Evolutionary conservation across 2,888 invertebrate species (phyloP), one percentile per base, ranked within the genome.

Genomic region (Perizoma flavofasciatum): DNA sequence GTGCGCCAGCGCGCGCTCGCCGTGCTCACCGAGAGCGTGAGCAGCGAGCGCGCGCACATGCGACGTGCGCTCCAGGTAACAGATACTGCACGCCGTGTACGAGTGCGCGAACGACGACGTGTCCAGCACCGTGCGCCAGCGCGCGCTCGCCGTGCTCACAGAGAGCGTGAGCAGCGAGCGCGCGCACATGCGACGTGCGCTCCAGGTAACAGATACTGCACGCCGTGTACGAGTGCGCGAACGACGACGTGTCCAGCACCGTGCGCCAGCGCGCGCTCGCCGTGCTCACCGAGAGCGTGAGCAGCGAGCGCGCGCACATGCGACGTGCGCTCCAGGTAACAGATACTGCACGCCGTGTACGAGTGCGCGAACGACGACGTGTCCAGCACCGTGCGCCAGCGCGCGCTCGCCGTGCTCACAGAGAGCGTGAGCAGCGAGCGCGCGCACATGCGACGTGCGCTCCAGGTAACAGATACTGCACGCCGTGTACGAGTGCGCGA

Each of bases 1-100:
- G 92, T 96, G 44, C 89, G 95, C 48, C 92, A 94, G 48, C 93
- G 94, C 74, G 95, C 95, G 4, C 89, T 95, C 65, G 76, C 86
- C 4, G 85, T 93, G 8, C 86, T 95, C 50, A 86, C 93, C 0
- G 93, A 93, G 49, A 88, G 92, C 62, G 88, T 94, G 34, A 74
- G 77, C 35, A 83, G 77, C 60, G 59, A 73, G 5, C 77, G 78
- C 32, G 54, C 3, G 74, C 82, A 61, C 0, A 69, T 88, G 61
- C 69, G 70, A 4, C 57, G 73, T 1, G 87, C 88, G 6, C 61
- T 89, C 0, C 32, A 57, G 59, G 68, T 62, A 58, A 48, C 22
- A 6, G 8, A 45, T 7, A 32, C 10, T 39, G 8, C 35, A 46
- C 44, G 5, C 9, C 22, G 10, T 46, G 32, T 32, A 45, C 34